Base-by-base conservation (phyloP, 2,888 invertebrate genomes). In the Embidobia sp. region DNA sequence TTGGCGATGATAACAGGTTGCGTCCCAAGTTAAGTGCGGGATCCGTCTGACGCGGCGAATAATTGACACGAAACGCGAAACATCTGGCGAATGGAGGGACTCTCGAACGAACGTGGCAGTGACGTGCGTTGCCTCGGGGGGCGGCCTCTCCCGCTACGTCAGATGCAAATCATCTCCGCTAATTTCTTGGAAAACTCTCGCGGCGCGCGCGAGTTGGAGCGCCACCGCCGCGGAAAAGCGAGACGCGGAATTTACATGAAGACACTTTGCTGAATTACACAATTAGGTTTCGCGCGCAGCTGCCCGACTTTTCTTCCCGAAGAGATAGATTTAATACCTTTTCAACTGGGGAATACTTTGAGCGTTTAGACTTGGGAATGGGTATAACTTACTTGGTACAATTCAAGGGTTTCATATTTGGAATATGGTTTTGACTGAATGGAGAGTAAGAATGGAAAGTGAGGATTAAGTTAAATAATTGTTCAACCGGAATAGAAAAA, bases 151-250 rank as follows among this genome's bases (percentile, higher is more conserved):
- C 59, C 57, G 51, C 64, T 80, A 85, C 86, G 88, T 88, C 87
- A 85, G 86, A 88, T 88, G 88, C 88, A 87, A 88, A 88, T 88
- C 85, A 85, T 83, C 84, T 81, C 79, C 81, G 83, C 85, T 87
- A 87, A 87, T 88, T 87, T 85, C 85, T 82, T 84, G 86, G 85
- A 86, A 86, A 88, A 87, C 85, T 87, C 85, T 85, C 82, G 80
- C 80, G 84, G 80, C 81, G 83, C 81, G 57, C 77, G 76, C 73
- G 42, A 49, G 35, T 33, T 61, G 49, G 63, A 73, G 63, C 63
- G 37, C 40, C 66, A 72, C 57, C 42, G 18, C 42, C 51, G 35
- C 26, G 42, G 35, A 48, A 37, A 33, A 51, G 40, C 29, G 51
- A 53, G 46, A 59, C 26, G 19, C 44, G 37, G 19, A 53, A 72